Conservation (phyloP, 1,140 invertebrate genomes). For the Apocrypta bakeri region DNA sequence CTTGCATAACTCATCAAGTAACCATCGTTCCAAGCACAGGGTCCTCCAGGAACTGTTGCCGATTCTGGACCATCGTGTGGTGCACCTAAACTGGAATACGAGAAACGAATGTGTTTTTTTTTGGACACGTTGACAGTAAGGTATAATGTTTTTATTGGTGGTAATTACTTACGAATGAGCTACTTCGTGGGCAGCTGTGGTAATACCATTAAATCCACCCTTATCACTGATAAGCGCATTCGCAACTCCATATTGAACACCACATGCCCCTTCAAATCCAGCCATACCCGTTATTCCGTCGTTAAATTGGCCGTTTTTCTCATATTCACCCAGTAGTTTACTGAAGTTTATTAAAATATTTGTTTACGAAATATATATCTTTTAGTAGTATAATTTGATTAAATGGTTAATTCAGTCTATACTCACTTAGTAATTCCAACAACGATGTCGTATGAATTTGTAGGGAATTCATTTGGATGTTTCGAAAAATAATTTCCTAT, state of each 20-base stretch:
- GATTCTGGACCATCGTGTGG: background rate
- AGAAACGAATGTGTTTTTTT: too few species aligned
- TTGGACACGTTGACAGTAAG: too few species aligned
- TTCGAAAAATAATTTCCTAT: background rate
- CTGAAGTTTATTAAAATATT: background rate
- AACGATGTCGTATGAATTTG: background rate
- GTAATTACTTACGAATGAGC: background rate
- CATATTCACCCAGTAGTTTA: background rate
- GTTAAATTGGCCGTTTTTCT: background rate
- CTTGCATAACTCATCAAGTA: slow-evolving; percentile 1
- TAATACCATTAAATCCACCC: background rate
- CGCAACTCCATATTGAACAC: background rate
- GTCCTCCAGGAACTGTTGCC: background rate
- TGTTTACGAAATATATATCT: background rate
- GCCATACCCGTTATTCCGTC: background rate
- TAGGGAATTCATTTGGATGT: background rate
- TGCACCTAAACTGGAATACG: background rate
- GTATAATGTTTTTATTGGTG: too few species aligned
- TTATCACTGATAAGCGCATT: background rate
- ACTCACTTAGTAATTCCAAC: background rate
- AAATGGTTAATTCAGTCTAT: too few species aligned
- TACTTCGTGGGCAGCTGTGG: slow-evolving; percentile 1
- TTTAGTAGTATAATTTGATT: too few species aligned
- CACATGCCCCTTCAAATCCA: background rate
- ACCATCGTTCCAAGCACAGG: background rate